phyloP scores from a whole-genome alignment of 2,797 vertebrate genomes.

The Takifugu rubripes region DNA sequence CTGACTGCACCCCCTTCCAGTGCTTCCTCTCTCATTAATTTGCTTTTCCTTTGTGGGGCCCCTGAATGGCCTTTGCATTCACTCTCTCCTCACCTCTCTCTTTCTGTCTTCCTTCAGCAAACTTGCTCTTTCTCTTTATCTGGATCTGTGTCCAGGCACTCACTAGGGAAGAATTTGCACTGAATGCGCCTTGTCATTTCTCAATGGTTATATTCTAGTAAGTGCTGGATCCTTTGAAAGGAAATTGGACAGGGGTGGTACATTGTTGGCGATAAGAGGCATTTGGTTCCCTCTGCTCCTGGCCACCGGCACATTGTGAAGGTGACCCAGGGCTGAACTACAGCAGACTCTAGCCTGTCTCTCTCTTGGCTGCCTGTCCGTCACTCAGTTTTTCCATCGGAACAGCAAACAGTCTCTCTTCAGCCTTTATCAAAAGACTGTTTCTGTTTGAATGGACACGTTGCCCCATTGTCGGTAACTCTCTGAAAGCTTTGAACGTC shows the following conservation, averaged over 20 bases:
- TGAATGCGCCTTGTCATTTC: slow-evolving; percentile 66
- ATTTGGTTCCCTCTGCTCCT: slow-evolving; percentile 55
- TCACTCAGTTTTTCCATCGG: slow-evolving; percentile 57
- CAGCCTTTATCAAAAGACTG: slow-evolving; percentile 57
- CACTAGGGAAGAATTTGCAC: slow-evolving; percentile 59
- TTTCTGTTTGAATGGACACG: slow-evolving; percentile 50
- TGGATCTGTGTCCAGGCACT: slow-evolving; percentile 62
- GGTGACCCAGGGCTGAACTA: slow-evolving; percentile 57
- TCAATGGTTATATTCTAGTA: slow-evolving; percentile 60
- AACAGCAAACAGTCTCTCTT: slow-evolving; percentile 67
- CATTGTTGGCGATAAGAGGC: slow-evolving; percentile 74
- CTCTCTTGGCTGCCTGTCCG: slow-evolving; percentile 48
- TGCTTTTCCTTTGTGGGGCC: slow-evolving; percentile 57
- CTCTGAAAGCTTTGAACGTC: slow-evolving; percentile 34
- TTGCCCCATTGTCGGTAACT: slow-evolving; percentile 30
- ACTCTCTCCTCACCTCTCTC: slow-evolving; percentile 50
- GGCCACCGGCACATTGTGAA: slow-evolving; percentile 60
- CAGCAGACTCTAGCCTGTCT: slow-evolving; percentile 30
- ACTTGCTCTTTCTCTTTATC: slow-evolving; percentile 60
- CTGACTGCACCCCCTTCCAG: slow-evolving; percentile 32
- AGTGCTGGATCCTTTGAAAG: slow-evolving; percentile 63
- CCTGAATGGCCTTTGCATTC: slow-evolving; percentile 63
- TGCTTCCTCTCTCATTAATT: slow-evolving; percentile 59
- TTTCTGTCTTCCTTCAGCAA: slow-evolving; percentile 49
- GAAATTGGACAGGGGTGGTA: slow-evolving; percentile 64